Base-by-base conservation (phyloP, 2,888 invertebrate genomes). In the Tipula vernalis region DNA sequence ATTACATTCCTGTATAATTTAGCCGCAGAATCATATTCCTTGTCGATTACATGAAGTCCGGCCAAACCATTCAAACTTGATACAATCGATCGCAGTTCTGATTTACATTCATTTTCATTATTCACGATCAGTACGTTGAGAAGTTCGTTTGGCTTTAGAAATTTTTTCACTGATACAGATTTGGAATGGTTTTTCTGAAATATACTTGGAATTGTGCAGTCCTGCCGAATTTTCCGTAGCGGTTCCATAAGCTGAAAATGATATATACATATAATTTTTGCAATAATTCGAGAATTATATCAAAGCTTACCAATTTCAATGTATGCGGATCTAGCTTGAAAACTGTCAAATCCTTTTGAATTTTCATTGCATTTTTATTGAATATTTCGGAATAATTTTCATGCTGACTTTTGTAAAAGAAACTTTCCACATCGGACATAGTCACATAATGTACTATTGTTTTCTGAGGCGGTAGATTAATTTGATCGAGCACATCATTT, bases 371-470 rank as follows among this genome's bases (percentile, higher is more conserved):
- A 87, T 92, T 93, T 36, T 90, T 87, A 39, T 92, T 88, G 87
- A 94, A 94, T 12, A 91, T 92, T 1, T 89, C 89, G 2, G 92
- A 91, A 88, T 93, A 94, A 13, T 92, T 90, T 15, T 90, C 90
- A 89, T 94, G 94, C 89, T 94, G 94, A 47, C 93, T 92, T n/a
- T 93, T 92, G 90, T 96, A 96, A 89, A 95, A 96, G 88, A 95
- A 93, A 87, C 94, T 93, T 90, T 96, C 96, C 0, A 96, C 93
- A 4, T 95, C 94, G n/a, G 95, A 94, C 89, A 96, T 94, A 71
- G 93, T 92, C 83, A 95, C 89, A 91, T 92, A 93, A 90, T 95
- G 94, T 5, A 94, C 90, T 83, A 92, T 88, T 87, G 93, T 92
- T 0, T 92, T 92, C 90, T 95, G 95, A n/a, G 91, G 90, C 0